Base-by-base conservation (phyloP, 2,797 vertebrate species). In the Cheirogaleus major region DNA sequence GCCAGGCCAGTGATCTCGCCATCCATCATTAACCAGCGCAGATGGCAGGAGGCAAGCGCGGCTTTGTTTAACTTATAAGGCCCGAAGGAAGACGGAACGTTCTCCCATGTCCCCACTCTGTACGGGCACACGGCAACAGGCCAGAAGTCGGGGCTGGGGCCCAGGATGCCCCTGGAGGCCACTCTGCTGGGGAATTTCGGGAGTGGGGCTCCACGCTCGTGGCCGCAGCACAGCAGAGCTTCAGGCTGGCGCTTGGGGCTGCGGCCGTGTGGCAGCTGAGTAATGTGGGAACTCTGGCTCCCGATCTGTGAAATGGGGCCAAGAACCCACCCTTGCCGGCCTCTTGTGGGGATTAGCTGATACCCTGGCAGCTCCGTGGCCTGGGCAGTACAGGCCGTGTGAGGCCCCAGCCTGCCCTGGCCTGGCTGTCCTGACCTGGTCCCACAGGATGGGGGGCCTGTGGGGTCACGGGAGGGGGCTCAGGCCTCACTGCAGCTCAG, bases 311-410 rank as follows among this genome's bases (percentile, higher is more conserved):
- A 88, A 95, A 95, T 45, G 78, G 94, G 96, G 89, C 91, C 95
- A 88, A 70, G 94, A 92, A 72, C 93, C 93, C 96, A 96, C 82
- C 82, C 96, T 93, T 9, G 27, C n/a, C 0, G n/a, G 85, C 96
- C 85, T 96, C 93, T 91, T 61, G 18, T 7, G 43, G 63, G 96
- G 95, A 96, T 92, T 97, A 94, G 30, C 94, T 91, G 96, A 92
- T 76, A 63, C 65, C 50, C 70, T 91, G 90, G 90, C 88, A 63
- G 85, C 50, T 55, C 63, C 22, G 2, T 3, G 14, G 73, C 67
- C 48, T 18, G 30, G 48, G 48, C 61, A 5, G 52, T 25, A 57
- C 27, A 5, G 55, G 93, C 83, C 8, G 5, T 0, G 17, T 20
- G 75, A 89, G 83, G 94, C 45, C 93, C 79, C 4, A 0, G 87